These are phyloP conservation scores for Aeoliscus strigatus DNA, from an alignment of 2,797 vertebrate genomes.

Conservation along the genomic window DNA sequence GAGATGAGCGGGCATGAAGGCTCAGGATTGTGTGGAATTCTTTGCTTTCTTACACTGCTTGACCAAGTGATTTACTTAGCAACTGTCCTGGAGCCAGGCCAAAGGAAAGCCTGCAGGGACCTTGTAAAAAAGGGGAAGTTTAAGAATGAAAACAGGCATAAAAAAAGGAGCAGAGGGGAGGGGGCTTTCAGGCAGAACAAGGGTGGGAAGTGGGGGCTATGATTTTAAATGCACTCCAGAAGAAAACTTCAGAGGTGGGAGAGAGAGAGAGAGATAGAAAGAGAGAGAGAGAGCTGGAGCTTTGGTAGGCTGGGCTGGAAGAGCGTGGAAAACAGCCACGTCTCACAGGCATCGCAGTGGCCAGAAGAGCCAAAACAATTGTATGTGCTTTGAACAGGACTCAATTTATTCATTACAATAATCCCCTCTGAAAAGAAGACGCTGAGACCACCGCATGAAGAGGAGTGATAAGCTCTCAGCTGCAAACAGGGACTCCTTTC, in stretches of 20 bases:
- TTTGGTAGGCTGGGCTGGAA: slow-evolving; percentile 42
- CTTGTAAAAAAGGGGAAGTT: slow-evolving; percentile 42
- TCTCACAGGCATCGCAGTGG: slow-evolving; percentile 63
- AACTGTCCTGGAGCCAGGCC: slow-evolving; percentile 74
- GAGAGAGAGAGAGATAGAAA: slow-evolving; percentile 40
- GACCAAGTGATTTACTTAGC: slow-evolving; percentile 77
- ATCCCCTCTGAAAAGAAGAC: no score
- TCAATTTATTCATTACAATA: slow-evolving; percentile 6
- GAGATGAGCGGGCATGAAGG: slow-evolving; percentile 45
- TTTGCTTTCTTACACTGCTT: slow-evolving; percentile 62
- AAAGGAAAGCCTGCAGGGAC: slow-evolving; percentile 64
- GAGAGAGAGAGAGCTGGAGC: slow-evolving; percentile 41
- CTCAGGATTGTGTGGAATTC: slow-evolving; percentile 71
- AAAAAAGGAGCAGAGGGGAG: slow-evolving; percentile 23
- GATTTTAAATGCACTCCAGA: slow-evolving; percentile 62
- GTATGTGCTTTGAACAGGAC: slow-evolving; percentile 27
- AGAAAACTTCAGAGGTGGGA: slow-evolving; percentile 58
- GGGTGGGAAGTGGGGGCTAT: slow-evolving; percentile 36
- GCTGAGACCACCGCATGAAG: no score
- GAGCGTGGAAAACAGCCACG: slow-evolving; percentile 74
- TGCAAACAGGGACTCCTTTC: neutral
- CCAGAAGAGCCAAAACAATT: slow-evolving; percentile 52
- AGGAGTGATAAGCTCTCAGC: neutral
- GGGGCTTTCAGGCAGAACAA: slow-evolving; percentile 30
- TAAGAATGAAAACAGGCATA: slow-evolving; percentile 51